These are phyloP conservation scores for Flexamia atlantica DNA, from an alignment of 2,888 invertebrate species.

Conservation along the genomic window DNA sequence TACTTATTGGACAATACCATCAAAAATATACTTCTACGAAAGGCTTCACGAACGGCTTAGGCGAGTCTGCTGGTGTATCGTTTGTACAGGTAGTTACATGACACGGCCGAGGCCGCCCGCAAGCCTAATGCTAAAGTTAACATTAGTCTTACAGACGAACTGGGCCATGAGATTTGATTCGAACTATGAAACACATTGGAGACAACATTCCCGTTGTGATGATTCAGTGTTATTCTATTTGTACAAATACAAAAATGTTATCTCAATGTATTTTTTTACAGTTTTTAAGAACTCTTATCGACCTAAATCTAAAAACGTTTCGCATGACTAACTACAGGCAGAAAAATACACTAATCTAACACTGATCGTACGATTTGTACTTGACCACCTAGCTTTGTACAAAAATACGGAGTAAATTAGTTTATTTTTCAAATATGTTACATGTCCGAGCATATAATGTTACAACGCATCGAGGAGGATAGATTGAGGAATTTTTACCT, in stretches of 20 bases:
- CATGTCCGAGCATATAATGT: neutral
- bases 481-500: no score
- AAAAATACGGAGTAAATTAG: neutral
- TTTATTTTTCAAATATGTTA: neutral
- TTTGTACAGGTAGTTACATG: no score
- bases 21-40: constrained; percentile 18
- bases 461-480: no score
- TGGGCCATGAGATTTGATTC: no score
- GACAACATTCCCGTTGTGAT: neutral
- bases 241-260: neutral
- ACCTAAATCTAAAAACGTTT: neutral
- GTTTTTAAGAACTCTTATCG: neutral
- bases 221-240: neutral
- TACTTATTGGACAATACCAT: neutral
- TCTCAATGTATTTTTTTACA: constrained; percentile 6
- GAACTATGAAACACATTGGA: neutral
- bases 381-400: neutral
- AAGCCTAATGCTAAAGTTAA: no score
- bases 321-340: neutral
- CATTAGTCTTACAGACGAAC: no score
- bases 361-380: neutral
- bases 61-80: neutral
- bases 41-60: neutral
- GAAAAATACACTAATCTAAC: neutral
- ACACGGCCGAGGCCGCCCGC: no score